Conservation (phyloP, 1,140 invertebrate species). For the Latrodectus geometricus region DNA sequence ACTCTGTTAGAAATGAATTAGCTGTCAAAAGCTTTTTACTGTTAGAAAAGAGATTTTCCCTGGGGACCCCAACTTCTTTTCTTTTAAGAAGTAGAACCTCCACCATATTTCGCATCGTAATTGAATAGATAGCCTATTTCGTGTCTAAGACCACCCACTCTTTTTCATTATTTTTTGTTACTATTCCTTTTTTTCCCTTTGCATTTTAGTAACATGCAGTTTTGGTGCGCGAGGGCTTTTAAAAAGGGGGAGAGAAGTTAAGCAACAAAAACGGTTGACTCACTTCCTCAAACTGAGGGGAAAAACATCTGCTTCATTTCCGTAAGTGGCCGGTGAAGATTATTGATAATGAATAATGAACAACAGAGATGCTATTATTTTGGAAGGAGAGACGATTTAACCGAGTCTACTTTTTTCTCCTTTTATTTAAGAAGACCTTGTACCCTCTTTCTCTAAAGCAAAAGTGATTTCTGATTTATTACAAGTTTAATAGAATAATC, state of each 20-base stretch:
- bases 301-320: slow-evolving; percentile 55
- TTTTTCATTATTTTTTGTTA: not conserved
- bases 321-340: slow-evolving; percentile 58
- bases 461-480: slow-evolving; percentile 61
- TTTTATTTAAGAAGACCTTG: slow-evolving; percentile 34
- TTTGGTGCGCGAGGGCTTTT: slow-evolving; percentile 14
- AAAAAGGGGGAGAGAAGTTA: slow-evolving; percentile 21
- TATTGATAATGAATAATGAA: slow-evolving; percentile 62
- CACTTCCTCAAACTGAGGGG: not conserved
- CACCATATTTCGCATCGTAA: slow-evolving; percentile 42
- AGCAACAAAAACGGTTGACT: slow-evolving; percentile 19
- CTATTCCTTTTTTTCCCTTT: slow-evolving; percentile 19
- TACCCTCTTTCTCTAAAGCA: slow-evolving; percentile 9
- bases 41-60: slow-evolving; percentile 50
- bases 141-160: not conserved
- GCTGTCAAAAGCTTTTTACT: slow-evolving; percentile 53
- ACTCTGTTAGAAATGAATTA: slow-evolving; percentile 60
- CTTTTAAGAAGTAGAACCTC: not conserved
- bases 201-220: slow-evolving; percentile 27
- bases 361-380: slow-evolving; percentile 58
- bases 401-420: not conserved
- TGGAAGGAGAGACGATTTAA: slow-evolving; percentile 45
- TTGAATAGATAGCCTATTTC: slow-evolving; percentile 58
- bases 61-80: slow-evolving; percentile 9
- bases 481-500: slow-evolving; percentile 60